A percentile compares a stretch with the other conserved stretches of the same genome.
Conservation (phyloP, 2,113 vertebrate species). For the Hydropotes inermis region DNA sequence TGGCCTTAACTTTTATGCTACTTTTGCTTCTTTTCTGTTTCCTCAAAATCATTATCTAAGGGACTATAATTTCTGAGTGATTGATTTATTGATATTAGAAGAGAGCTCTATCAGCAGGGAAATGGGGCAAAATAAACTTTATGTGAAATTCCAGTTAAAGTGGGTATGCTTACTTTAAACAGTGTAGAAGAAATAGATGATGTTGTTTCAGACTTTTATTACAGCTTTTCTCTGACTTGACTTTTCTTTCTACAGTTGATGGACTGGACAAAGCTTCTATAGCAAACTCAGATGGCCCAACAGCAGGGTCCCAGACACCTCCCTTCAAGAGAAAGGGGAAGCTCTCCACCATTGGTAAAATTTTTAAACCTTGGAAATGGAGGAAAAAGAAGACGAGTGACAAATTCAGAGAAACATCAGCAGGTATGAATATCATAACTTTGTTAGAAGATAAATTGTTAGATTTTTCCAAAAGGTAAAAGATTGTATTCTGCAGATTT, state of each 20-base stretch:
- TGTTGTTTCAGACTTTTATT: neutral
- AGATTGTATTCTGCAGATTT: neutral
- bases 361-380: constrained; percentile 99
- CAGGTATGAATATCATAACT: constrained; percentile 83
- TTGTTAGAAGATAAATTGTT: neutral
- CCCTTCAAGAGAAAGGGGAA: constrained; percentile 95
- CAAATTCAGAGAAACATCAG: constrained; percentile 97
- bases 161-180: neutral
- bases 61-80: neutral
- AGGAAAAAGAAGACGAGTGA: constrained; percentile 98
- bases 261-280: constrained; percentile 96
- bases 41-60: neutral
- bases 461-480: neutral
- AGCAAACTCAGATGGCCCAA: constrained; percentile 90
- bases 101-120: neutral
- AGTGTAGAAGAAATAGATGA: neutral
- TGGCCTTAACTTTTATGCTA: neutral
- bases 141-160: neutral
- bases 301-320: constrained; percentile 88
- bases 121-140: neutral
- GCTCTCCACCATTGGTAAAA: constrained; percentile 93
- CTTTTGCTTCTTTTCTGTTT: neutral
- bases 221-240: constrained; percentile 54
- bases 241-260: constrained; percentile 85
- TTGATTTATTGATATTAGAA: neutral